Evolutionary conservation across 1,140 invertebrate genomes (phyloP).

Genomic region (Hycleus phaleratus): DNA sequence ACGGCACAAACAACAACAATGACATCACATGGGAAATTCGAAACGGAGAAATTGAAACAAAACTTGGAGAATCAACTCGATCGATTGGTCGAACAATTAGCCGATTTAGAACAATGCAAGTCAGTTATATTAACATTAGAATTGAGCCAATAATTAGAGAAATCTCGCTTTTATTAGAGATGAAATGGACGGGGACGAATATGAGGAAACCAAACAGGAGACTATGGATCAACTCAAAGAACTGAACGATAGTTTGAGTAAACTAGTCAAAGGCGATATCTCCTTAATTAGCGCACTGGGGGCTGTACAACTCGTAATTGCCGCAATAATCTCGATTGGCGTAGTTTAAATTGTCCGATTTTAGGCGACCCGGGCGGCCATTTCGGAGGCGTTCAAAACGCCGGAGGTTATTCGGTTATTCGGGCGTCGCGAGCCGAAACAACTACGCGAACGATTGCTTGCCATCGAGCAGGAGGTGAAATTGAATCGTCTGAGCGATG

Average conservation of each 20-base stretch:
- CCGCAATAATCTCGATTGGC: neutral
- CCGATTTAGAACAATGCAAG: constrained; percentile 67
- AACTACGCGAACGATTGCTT: constrained; percentile 53
- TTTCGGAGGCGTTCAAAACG: constrained; percentile 69
- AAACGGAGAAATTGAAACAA: constrained; percentile 51
- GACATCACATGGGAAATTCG: constrained; percentile 36
- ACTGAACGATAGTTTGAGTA: constrained; percentile 59
- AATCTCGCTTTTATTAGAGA: constrained; percentile 42
- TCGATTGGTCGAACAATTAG: constrained; percentile 60
- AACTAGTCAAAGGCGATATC: constrained; percentile 61
- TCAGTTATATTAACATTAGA: constrained; percentile 36
- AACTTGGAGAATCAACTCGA: constrained; percentile 69
- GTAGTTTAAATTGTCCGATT: constrained; percentile 13
- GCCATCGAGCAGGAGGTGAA: constrained; percentile 50
- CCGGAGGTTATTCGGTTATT: constrained; percentile 71
- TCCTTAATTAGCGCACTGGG: constrained; percentile 54
- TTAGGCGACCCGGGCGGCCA: constrained; percentile 68
- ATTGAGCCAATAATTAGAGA: constrained; percentile 4
- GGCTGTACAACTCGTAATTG: constrained; percentile 35
- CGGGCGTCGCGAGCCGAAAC: constrained; percentile 65
- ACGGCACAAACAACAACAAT: constrained; percentile 16
- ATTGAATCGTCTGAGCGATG: constrained; percentile 44
- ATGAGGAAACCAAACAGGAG: constrained; percentile 63
- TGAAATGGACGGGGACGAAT: constrained; percentile 58
- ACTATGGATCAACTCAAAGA: constrained; percentile 70